These are phyloP conservation scores for Metalampra italica DNA, from an alignment of 2,888 invertebrate species.

Conservation along the genomic window DNA sequence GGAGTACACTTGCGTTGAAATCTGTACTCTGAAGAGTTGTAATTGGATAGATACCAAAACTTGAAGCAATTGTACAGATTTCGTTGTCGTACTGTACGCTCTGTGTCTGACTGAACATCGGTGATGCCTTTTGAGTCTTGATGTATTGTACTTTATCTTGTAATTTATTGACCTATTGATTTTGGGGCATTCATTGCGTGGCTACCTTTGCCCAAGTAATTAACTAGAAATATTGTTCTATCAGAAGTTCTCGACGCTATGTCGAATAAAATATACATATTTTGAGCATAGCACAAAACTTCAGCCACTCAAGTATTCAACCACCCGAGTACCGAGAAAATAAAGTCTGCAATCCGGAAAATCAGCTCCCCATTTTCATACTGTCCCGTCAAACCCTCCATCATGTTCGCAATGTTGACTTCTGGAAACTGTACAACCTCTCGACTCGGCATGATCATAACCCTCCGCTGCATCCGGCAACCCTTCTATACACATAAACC, in stretches of 20 bases:
- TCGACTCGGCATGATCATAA: slow-evolving; percentile 73
- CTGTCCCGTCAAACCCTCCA: slow-evolving; percentile 59
- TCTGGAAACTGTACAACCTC: slow-evolving; percentile 70
- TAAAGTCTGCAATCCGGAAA: slow-evolving; percentile 29
- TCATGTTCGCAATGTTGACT: slow-evolving; percentile 72
- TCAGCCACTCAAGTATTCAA: background rate
- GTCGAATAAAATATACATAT: no score
- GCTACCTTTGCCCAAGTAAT: no score
- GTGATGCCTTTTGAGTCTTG: slow-evolving; percentile 37
- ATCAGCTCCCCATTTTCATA: slow-evolving; percentile 52
- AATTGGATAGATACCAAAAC: slow-evolving; percentile 1
- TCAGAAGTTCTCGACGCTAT: no score
- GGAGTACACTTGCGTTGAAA: background rate
- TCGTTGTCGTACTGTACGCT: slow-evolving; percentile 6
- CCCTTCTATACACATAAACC: slow-evolving; percentile 75
- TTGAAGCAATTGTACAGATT: background rate
- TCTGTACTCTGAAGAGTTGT: slow-evolving; percentile 1
- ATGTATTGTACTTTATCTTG: no score
- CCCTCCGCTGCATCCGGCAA: slow-evolving; percentile 65
- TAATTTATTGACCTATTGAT: no score
- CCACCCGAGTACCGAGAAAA: background rate
- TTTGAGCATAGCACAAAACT: background rate
- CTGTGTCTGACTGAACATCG: slow-evolving; percentile 27
- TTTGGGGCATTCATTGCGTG: no score
- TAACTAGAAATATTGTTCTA: no score